These are phyloP conservation scores for Drosophila helvetica DNA, from an alignment of 2,888 invertebrate species.

Conservation along the genomic window DNA sequence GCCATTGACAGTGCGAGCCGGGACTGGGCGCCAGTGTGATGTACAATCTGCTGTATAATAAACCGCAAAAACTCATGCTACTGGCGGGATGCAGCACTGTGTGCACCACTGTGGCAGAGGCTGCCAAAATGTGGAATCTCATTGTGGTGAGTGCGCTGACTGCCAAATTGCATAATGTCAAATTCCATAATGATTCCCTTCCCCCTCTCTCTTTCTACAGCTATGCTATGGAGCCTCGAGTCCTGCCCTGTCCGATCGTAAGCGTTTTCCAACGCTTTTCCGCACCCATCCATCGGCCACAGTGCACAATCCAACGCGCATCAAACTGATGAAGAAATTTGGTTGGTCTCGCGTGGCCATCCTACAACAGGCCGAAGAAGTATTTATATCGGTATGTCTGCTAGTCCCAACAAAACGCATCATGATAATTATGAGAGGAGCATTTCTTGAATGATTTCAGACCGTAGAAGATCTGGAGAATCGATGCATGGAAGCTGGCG, in stretches of 20 bases:
- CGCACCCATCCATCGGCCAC: conserved; percentile 99
- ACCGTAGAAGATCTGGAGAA: conserved; percentile 99
- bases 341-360: conserved; percentile 99
- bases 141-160: conserved; percentile 92
- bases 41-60: conserved; percentile 98
- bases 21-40: conserved; percentile 98
- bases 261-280: conserved; percentile 98
- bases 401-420: neutral
- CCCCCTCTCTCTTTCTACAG: conserved; percentile 84
- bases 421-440: neutral
- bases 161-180: conserved; percentile 20
- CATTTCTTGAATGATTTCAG: conserved; percentile 84
- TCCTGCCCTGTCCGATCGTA: conserved; percentile 98
- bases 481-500: conserved; percentile 94
- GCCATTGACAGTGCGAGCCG: conserved; percentile 94
- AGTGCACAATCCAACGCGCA: conserved; percentile 98
- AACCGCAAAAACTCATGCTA: conserved; percentile 96
- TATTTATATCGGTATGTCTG: conserved; percentile 91
- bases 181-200: neutral
- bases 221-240: conserved; percentile 99
- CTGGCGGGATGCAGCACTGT: conserved; percentile 99
- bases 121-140: conserved; percentile 99
- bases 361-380: conserved; percentile 99
- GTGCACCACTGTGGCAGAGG: conserved; percentile 99
- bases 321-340: conserved; percentile 98